Evolutionary conservation across 2,797 vertebrate genomes (phyloP), one percentile per base, ranked within the genome.

Genomic region (Halcyon smyrnensis): DNA sequence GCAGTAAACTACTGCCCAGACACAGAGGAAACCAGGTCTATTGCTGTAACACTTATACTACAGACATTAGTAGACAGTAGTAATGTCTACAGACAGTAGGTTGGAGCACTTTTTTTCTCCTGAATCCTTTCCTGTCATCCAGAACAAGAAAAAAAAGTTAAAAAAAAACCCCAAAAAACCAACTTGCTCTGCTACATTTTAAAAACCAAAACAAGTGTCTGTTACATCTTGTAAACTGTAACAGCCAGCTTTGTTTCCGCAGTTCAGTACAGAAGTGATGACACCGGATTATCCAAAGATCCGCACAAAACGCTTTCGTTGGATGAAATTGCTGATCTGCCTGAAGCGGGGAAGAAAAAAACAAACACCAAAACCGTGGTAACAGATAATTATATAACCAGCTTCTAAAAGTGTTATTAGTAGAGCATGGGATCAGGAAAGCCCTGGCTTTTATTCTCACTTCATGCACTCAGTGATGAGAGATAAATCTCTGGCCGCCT

Each of bases 361-460:
- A 43, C 8, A 17, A 39, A 39, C 15, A 43, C 15, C 51, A 16
- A 53, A 30, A 53, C 27, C 51, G 27, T 0, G 1, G 67, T 87
- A 95, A 93, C 81, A 93, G 84, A 93, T 96, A 97, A 96, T 96
- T 97, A 95, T 64, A 96, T 85, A 97, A 96, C 86, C 93, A 91
- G 95, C 79, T 94, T 96, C 92, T 94, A 85, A 80, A 94, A 89
- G 76, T 84, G 95, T 89, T 96, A 78, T 93, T 93, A 96, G 87
- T 24, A 63, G 70, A 91, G 74, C 67, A 53, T 21, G 37, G 84
- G 69, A 93, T 87, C 57, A 85, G 79, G 73, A 92, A 92, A 78
- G 84, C 91, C 76, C 73, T 88, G 87, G 79, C 41, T 93, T 95
- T 94, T 80, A 83, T 96, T 93, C 87, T 92, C 93, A 93, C 92